Evolutionary conservation across 2,113 vertebrate species (phyloP).

Genomic region (Polypterus senegalus): DNA sequence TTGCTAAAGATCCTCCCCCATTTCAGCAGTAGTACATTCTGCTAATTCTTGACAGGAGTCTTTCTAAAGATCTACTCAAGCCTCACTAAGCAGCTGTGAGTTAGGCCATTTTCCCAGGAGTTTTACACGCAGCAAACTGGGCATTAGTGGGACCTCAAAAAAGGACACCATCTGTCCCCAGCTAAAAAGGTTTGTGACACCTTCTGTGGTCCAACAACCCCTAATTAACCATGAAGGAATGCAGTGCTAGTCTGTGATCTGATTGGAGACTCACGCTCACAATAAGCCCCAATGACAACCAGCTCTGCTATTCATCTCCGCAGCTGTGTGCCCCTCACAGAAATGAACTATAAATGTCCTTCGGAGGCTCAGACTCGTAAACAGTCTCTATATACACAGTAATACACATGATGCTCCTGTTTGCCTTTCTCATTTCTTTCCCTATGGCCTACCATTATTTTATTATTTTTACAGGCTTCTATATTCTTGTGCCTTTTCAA

Average conservation of each 20-base stretch:
- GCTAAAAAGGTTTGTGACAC: slow-evolving; percentile 94
- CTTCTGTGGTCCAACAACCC: slow-evolving; percentile 96
- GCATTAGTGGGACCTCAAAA: slow-evolving; percentile 92
- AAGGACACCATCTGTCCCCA: slow-evolving; percentile 96
- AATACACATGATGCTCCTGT: too few species aligned
- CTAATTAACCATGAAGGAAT: slow-evolving; percentile 97
- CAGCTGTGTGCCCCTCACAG: slow-evolving; percentile 34
- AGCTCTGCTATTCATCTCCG: slow-evolving; percentile 50
- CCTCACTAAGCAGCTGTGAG: slow-evolving; percentile 98
- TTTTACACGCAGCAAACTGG: slow-evolving; percentile 87
- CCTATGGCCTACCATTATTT: too few species aligned
- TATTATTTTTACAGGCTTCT: too few species aligned
- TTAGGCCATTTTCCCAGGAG: slow-evolving; percentile 99
- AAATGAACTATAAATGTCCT: not conserved
- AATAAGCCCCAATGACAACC: slow-evolving; percentile 65
- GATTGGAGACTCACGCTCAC: slow-evolving; percentile 63
- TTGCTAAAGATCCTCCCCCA: slow-evolving; percentile 16
- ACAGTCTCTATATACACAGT: too few species aligned
- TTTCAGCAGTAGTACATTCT: slow-evolving; percentile 64
- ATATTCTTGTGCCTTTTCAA: too few species aligned
- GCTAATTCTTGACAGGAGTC: slow-evolving; percentile 51
- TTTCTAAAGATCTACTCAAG: slow-evolving; percentile 98
- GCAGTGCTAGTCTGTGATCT: slow-evolving; percentile 63
- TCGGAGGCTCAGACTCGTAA: not conserved
- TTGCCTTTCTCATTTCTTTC: too few species aligned